Evolutionary conservation across 1,140 invertebrate species (phyloP).

Genomic region (Latrodectus geometricus): DNA sequence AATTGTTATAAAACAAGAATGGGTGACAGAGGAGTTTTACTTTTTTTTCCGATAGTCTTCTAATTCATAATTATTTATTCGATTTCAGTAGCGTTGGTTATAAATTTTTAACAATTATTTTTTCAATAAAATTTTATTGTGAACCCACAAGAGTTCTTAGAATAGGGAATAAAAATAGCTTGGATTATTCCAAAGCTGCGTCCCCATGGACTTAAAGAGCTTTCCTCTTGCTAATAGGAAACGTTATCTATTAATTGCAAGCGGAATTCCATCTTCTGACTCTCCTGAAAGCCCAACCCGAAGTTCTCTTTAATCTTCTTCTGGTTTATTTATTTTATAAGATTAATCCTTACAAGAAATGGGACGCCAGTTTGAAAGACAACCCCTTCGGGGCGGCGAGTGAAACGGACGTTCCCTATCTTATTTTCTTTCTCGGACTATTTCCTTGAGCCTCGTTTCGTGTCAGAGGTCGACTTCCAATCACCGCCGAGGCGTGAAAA

Average conservation of each 20-base stretch:
- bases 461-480: conserved; percentile 45
- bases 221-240: neutral
- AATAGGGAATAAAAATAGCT: too few species aligned
- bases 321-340: conserved; percentile 33
- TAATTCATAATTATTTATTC: too few species aligned
- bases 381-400: conserved; percentile 26
- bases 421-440: conserved; percentile 3
- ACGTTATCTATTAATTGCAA: conserved; percentile 8
- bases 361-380: conserved; percentile 34
- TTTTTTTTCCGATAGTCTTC: too few species aligned
- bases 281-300: too few species aligned
- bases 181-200: too few species aligned
- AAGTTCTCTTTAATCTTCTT: neutral
- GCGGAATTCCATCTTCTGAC: neutral
- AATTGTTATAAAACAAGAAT: too few species aligned
- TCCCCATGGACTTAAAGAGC: neutral
- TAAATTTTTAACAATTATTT: too few species aligned
- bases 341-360: conserved; percentile 29
- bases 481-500: conserved; percentile 51
- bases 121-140: too few species aligned
- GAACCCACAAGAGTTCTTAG: too few species aligned
- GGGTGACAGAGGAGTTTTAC: too few species aligned
- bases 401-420: conserved; percentile 37
- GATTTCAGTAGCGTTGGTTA: too few species aligned
- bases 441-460: conserved; percentile 27